Evolutionary conservation across 2,797 vertebrate genomes (phyloP), one percentile per base, ranked within the genome.

Genomic region (Acropternis orthonyx): DNA sequence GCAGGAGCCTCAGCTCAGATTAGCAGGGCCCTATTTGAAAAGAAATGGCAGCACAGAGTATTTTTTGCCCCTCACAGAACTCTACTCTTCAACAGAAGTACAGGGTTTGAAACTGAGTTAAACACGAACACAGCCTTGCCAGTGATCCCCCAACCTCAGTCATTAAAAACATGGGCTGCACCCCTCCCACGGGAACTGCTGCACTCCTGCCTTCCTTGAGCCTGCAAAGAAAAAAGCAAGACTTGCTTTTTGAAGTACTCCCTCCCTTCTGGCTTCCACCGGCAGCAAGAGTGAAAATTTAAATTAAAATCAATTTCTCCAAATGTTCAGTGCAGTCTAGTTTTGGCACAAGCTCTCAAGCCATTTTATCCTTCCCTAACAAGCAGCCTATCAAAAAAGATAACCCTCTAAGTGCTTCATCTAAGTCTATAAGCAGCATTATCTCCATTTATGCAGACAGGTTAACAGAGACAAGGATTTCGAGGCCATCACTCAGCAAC

Each of bases 351-450:
- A 69, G 80, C 73, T 79, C 80, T 91, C 91, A 92, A 92, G 94
- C 93, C 93, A 74, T 96, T 93, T 92, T 93, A 96, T 93, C 85
- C 87, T 88, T 84, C 85, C 63, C 85, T 95, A 96, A 96, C 94
- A 96, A 96, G 91, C 91, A 95, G 91, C 89, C 95, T 94, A 96
- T 95, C 92, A 90, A 92, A 96, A 95, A 84, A 88, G 93, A 95
- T 96, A 96, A 96, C 89, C 91, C 91, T 92, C 79, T 67, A 93
- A 95, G 91, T 94, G 94, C 93, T 90, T 92, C 91, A 67, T 61
- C 0, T 24, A 82, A 92, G 80, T 75, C 88, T 69, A 7, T 51
- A 90, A 95, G 92, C 83, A 92, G 92, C 74, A 82, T 89, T 96
- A 95, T 95, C 94, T 93, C 92, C 36, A 14, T 84, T 93, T 94